phyloP scores from a whole-genome alignment of 2,113 vertebrate species.

The Carassius auratus region DNA sequence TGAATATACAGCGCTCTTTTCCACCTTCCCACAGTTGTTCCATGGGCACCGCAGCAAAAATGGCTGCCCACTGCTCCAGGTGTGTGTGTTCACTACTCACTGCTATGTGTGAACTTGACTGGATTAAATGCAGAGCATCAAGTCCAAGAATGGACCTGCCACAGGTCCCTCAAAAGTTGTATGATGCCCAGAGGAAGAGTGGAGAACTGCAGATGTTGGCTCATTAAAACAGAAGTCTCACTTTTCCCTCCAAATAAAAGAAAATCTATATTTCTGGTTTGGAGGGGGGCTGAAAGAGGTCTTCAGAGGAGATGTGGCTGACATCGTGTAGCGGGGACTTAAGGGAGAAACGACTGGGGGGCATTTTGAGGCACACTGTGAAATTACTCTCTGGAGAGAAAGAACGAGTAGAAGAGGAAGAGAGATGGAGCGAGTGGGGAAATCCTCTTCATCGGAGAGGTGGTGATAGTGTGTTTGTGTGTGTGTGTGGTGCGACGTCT shows the following conservation, averaged over 20 bases:
- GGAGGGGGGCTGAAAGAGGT: constrained; percentile 50
- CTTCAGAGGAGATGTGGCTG: constrained; percentile 69
- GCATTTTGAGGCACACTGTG: constrained; percentile 76
- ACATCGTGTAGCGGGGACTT: constrained; percentile 75
- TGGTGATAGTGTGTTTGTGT: constrained; percentile 61
- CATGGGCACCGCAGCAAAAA: too few relatives aligned
- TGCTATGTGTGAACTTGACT: too few relatives aligned
- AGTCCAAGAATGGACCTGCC: background rate
- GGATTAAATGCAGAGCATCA: too few relatives aligned
- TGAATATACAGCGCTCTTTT: too few relatives aligned
- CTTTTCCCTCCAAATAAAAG: constrained; percentile 44
- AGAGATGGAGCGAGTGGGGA: constrained; percentile 59
- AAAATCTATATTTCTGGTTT: constrained; percentile 73
- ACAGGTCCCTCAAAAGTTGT: constrained; percentile 5
- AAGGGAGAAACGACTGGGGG: constrained; percentile 72
- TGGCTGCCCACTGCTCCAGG: too few relatives aligned
- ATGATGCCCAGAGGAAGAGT: constrained; percentile 64
- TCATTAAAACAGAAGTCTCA: constrained; percentile 66
- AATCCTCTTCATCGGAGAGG: constrained; percentile 71
- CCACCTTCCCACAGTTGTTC: too few relatives aligned
- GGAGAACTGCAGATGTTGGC: constrained; percentile 62
- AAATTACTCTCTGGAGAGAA: constrained; percentile 79
- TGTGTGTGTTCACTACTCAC: too few relatives aligned
- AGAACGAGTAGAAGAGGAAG: constrained; percentile 60
- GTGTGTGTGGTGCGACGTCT: constrained; percentile 54